Conservation (phyloP, 2,113 vertebrate species). For the Alethe castanea region DNA sequence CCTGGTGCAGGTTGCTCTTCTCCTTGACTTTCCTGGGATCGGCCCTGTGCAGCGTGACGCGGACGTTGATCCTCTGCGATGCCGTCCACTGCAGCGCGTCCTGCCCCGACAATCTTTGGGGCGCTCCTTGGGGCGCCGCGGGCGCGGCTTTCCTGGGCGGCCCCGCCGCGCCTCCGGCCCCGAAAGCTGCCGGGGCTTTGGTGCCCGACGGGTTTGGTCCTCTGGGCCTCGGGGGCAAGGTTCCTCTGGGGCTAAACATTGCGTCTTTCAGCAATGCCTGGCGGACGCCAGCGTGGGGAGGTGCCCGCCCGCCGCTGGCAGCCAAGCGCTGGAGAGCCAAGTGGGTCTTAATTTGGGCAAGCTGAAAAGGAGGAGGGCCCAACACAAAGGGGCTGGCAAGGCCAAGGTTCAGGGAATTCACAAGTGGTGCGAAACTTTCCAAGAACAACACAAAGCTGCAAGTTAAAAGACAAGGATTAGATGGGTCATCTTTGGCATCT, state of each 20-base stretch:
- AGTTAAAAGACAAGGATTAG: conserved; percentile 91
- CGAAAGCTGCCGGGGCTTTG: conserved; percentile 75
- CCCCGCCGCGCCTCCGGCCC: conserved; percentile 58
- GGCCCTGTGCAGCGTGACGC: conserved; percentile 73
- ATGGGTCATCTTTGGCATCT: conserved; percentile 70
- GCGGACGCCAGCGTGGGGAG: conserved; percentile 78
- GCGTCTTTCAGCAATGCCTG: conserved; percentile 80
- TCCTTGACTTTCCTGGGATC: conserved; percentile 69
- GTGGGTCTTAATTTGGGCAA: conserved; percentile 88
- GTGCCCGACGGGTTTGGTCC: conserved; percentile 68
- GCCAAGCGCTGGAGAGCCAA: conserved; percentile 82
- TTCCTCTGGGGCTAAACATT: conserved; percentile 88
- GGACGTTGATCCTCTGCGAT: conserved; percentile 74
- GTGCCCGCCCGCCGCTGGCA: conserved; percentile 63
- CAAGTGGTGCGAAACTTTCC: conserved; percentile 86
- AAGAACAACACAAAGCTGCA: conserved; percentile 92
- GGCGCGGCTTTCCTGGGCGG: conserved; percentile 67
- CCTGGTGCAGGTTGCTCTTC: conserved; percentile 67
- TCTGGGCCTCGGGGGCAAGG: conserved; percentile 76
- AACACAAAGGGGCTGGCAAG: conserved; percentile 80
- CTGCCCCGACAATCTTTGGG: conserved; percentile 66
- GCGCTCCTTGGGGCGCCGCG: conserved; percentile 63
- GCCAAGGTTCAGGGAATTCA: conserved; percentile 83
- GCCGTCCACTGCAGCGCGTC: conserved; percentile 66
- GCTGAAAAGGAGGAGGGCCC: conserved; percentile 85